phyloP scores from a whole-genome alignment of 2,797 vertebrate genomes.

The Lepilemur ruficaudatus region DNA sequence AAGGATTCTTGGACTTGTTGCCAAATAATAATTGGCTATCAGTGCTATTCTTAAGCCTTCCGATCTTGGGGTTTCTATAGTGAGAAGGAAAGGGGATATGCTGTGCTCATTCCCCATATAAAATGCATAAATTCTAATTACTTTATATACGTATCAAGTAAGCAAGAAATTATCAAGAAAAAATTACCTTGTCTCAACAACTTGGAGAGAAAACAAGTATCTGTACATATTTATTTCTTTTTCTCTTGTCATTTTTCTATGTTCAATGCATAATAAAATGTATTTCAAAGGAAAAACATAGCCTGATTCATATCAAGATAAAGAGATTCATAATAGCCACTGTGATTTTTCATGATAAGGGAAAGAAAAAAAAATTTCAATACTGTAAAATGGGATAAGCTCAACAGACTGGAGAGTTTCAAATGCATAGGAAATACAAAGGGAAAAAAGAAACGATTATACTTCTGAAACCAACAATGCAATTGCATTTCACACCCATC shows the following conservation, averaged over 20 bases:
- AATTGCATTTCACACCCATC: not conserved
- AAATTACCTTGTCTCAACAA: not conserved
- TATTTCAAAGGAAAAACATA: conserved; percentile 23
- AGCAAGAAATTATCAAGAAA: conserved; percentile 33
- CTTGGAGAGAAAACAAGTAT: conserved; percentile 13
- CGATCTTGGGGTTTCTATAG: not conserved
- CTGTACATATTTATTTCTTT: not conserved
- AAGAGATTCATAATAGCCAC: not conserved
- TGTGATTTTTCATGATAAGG: not conserved
- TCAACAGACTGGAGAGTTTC: not conserved
- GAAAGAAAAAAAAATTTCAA: not conserved
- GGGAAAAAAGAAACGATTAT: not conserved
- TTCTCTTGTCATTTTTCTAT: not conserved
- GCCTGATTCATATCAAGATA: not conserved
- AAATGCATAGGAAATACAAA: not conserved
- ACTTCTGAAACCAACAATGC: not conserved
- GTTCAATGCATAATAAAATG: not conserved
- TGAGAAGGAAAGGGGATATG: not conserved
- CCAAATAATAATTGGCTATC: not conserved
- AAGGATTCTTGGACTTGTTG: not conserved
- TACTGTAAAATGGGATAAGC: not conserved
- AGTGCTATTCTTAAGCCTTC: not conserved
- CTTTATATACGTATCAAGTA: not conserved
- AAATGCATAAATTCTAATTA: conserved; percentile 5
- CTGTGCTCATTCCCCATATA: not conserved